These are phyloP conservation scores for Cyprinodon diabolis DNA, from an alignment of 2,797 vertebrate genomes.

Conservation along the genomic window DNA sequence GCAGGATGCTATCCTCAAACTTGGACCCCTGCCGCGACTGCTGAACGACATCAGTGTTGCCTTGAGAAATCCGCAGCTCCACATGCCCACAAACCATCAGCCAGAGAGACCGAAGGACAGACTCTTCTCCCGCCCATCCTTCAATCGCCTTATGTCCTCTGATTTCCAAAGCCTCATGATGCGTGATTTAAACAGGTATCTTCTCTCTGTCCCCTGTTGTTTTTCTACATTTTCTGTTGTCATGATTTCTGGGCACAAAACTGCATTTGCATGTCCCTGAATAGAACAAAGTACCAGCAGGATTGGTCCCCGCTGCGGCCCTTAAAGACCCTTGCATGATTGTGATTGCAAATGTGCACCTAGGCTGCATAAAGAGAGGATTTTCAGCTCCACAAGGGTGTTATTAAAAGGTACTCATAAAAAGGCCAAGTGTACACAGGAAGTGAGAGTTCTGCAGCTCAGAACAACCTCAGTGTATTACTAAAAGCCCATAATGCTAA, in stretches of 20 bases:
- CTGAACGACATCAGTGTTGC: constrained; percentile 97
- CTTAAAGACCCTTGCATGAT: constrained; percentile 1
- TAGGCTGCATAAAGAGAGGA: constrained; percentile 10
- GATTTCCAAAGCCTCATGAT: constrained; percentile 97
- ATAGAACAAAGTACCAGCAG: constrained; percentile 15
- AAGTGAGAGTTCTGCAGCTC: constrained; percentile 27
- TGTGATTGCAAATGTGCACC: constrained; percentile 25
- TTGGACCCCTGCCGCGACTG: constrained; percentile 92
- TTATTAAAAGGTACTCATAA: constrained; percentile 23
- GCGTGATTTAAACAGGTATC: constrained; percentile 94
- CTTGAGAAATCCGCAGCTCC: constrained; percentile 95
- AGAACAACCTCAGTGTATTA: constrained; percentile 33
- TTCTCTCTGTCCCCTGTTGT: neutral
- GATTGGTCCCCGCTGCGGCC: constrained; percentile 10
- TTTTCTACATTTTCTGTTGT: neutral
- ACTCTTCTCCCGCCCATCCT: constrained; percentile 79
- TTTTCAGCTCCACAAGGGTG: constrained; percentile 13
- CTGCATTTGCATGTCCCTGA: constrained; percentile 20
- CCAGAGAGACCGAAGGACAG: constrained; percentile 79
- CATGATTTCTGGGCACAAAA: constrained; percentile 1
- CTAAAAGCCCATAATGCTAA: constrained; percentile 47
- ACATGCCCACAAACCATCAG: constrained; percentile 93
- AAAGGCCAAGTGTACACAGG: constrained; percentile 26
- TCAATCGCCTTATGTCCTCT: constrained; percentile 85
- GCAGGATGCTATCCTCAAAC: constrained; percentile 94